phyloP scores from a whole-genome alignment of 1,140 invertebrate species.

The Drosophila triauraria region DNA sequence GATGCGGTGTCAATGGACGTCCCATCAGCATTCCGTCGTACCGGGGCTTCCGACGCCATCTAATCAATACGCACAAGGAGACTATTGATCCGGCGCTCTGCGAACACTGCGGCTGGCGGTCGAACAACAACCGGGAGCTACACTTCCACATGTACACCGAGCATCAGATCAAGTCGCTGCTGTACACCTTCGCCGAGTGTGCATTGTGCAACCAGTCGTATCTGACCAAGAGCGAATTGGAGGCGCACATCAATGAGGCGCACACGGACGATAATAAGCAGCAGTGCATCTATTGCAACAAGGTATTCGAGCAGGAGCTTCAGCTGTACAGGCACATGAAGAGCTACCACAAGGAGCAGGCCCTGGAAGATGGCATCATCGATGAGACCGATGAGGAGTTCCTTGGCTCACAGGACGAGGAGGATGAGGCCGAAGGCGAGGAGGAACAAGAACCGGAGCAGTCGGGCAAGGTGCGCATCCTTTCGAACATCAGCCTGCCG shows the following conservation, averaged over 20 bases:
- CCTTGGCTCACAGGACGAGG: slow-evolving; percentile 79
- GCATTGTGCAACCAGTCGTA: slow-evolving; percentile 91
- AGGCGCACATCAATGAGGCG: slow-evolving; percentile 85
- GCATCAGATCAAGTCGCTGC: slow-evolving; percentile 90
- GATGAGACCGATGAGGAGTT: slow-evolving; percentile 87
- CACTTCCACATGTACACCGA: slow-evolving; percentile 93
- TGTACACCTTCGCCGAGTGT: slow-evolving; percentile 91
- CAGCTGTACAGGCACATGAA: slow-evolving; percentile 90
- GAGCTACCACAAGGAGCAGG: slow-evolving; percentile 87
- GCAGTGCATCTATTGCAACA: slow-evolving; percentile 89
- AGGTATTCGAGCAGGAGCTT: slow-evolving; percentile 88
- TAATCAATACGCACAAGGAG: slow-evolving; percentile 92
- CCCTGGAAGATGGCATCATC: slow-evolving; percentile 87
- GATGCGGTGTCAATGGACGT: slow-evolving; percentile 88
- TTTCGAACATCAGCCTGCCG: slow-evolving; percentile 85
- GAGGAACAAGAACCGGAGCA: slow-evolving; percentile 39
- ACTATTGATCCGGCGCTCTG: slow-evolving; percentile 92
- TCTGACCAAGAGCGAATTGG: slow-evolving; percentile 87
- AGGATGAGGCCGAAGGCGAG: slow-evolving; percentile 58
- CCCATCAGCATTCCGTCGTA: slow-evolving; percentile 91
- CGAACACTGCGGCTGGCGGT: slow-evolving; percentile 93
- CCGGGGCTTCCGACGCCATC: slow-evolving; percentile 91
- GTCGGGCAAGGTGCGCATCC: slow-evolving; percentile 85
- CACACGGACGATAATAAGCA: slow-evolving; percentile 86
- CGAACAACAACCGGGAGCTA: slow-evolving; percentile 90